phyloP scores from a whole-genome alignment of 2,888 invertebrate genomes.

The Trachelus tabidus region DNA sequence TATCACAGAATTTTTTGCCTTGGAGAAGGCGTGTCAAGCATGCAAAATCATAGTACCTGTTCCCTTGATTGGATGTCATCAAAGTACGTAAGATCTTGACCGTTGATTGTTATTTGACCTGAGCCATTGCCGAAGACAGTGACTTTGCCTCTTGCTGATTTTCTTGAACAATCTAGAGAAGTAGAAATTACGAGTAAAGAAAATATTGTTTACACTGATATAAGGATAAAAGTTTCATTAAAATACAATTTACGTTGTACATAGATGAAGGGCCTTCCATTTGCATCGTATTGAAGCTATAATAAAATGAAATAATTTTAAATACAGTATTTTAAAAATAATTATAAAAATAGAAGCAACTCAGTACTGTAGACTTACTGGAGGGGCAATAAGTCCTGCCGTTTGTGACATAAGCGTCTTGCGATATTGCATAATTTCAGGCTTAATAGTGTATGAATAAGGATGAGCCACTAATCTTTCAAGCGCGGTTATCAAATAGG shows the following conservation, averaged over 20 bases:
- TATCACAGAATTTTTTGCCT: neutral
- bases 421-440: slow-evolving; percentile 80
- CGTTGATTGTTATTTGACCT: slow-evolving; percentile 86
- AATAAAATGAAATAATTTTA: slow-evolving; percentile 31
- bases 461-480: slow-evolving; percentile 79
- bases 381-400: slow-evolving; percentile 73
- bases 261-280: slow-evolving; percentile 76
- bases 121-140: slow-evolving; percentile 85
- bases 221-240: slow-evolving; percentile 9
- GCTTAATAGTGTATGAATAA: slow-evolving; percentile 76
- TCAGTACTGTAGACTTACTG: slow-evolving; percentile 50
- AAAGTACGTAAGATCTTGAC: slow-evolving; percentile 83
- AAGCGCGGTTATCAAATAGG: slow-evolving; percentile 78
- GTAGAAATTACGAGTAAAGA: slow-evolving; percentile 7
- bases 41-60: slow-evolving; percentile 70
- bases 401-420: slow-evolving; percentile 72
- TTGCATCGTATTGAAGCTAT: slow-evolving; percentile 74
- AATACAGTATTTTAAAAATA: neutral
- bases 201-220: slow-evolving; percentile 5
- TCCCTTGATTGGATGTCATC: slow-evolving; percentile 76
- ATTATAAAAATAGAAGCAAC: neutral
- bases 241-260: slow-evolving; percentile 36
- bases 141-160: slow-evolving; percentile 80
- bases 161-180: slow-evolving; percentile 75
- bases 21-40: neutral